These are phyloP conservation scores for Morone chrysops DNA, from an alignment of 2,113 vertebrate genomes.

Conservation along the genomic window DNA sequence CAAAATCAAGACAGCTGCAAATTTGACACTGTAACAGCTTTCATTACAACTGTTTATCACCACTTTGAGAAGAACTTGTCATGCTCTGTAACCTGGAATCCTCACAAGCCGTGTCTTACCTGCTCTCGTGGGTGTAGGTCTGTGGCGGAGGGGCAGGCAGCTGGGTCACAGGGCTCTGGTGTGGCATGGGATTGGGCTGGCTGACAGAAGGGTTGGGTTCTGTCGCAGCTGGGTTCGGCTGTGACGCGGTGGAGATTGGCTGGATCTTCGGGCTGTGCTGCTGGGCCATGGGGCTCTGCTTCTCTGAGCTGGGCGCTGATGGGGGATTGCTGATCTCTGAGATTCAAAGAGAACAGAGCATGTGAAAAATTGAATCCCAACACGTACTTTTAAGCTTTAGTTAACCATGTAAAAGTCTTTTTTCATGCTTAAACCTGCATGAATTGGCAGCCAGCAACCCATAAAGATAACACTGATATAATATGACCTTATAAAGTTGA, in stretches of 20 bases:
- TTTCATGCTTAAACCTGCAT: not conserved
- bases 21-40: not conserved
- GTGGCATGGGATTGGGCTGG: conserved; percentile 84
- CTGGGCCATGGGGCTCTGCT: conserved; percentile 95
- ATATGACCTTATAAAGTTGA: not conserved
- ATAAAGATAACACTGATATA: not conserved
- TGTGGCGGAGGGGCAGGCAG: conserved; percentile 87
- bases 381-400: conserved; percentile 1
- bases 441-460: not conserved
- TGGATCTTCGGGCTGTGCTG: conserved; percentile 89
- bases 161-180: conserved; percentile 85
- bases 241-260: conserved; percentile 76
- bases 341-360: not conserved
- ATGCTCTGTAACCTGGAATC: not conserved
- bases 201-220: conserved; percentile 84
- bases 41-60: not conserved
- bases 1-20: conserved; percentile 33
- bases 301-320: conserved; percentile 93
- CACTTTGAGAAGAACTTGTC: not conserved
- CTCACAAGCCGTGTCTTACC: conserved; percentile 79
- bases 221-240: conserved; percentile 79
- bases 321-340: conserved; percentile 93
- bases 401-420: not conserved
- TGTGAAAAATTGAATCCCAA: not conserved
- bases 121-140: conserved; percentile 92